Percentiles rank a stretch among this genome's conserved stretches.
Conservation (phyloP, 2,797 vertebrate genomes). For the Sebastes vulpes region DNA sequence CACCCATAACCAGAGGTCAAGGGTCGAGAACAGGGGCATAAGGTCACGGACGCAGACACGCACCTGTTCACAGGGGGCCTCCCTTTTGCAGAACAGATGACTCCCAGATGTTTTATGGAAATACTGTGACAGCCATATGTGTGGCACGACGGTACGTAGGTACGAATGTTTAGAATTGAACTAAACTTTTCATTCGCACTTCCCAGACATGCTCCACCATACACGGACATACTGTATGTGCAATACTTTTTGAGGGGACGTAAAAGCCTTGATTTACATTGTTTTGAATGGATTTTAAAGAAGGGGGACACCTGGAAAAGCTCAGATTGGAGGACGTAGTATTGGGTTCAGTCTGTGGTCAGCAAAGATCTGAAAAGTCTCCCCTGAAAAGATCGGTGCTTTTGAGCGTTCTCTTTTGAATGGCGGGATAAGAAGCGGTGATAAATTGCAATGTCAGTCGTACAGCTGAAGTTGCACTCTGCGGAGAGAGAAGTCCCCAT, state of each 20-base stretch:
- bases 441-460: conserved; percentile 55
- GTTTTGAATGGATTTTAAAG: conserved; percentile 52
- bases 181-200: conserved; percentile 31
- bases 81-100: conserved; percentile 43
- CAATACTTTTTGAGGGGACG: conserved; percentile 10
- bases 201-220: conserved; percentile 35
- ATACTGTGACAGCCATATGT: conserved; percentile 8
- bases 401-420: conserved; percentile 27
- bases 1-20: conserved; percentile 44
- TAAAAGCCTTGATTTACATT: conserved; percentile 66
- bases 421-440: conserved; percentile 35
- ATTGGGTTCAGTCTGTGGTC: conserved; percentile 41
- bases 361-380: conserved; percentile 23
- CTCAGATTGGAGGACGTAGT: conserved; percentile 29
- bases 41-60: conserved; percentile 50
- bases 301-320: conserved; percentile 61
- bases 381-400: conserved; percentile 15
- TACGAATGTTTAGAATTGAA: conserved; percentile 18
- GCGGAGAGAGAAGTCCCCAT: conserved; percentile 42
- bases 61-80: conserved; percentile 79
- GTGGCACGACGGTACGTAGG: neutral
- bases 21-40: conserved; percentile 38
- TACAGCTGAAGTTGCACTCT: conserved; percentile 48
- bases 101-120: conserved; percentile 73
- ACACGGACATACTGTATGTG: conserved; percentile 6